Conservation (phyloP, 2,888 invertebrate species). For the Eledone cirrhosa region DNA sequence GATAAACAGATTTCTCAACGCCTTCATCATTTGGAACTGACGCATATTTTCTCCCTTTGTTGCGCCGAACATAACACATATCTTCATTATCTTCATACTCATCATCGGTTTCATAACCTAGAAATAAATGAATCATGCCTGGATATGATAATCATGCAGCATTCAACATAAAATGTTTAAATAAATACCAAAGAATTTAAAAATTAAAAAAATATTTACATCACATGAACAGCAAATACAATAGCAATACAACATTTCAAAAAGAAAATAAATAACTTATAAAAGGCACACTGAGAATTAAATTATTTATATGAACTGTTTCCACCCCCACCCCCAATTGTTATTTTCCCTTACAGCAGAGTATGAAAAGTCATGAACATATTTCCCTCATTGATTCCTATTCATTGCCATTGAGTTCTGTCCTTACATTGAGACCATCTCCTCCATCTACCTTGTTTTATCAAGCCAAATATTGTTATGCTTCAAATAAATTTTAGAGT, state of each 20-base stretch:
- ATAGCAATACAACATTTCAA: conserved; percentile 9
- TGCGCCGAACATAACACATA: conserved; percentile 52
- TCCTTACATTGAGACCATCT: too few relatives aligned
- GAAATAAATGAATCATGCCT: conserved; percentile 53
- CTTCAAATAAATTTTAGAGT: too few relatives aligned
- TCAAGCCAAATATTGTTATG: too few relatives aligned
- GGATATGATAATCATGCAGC: conserved; percentile 36
- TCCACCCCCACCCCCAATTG: too few relatives aligned
- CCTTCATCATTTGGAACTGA: conserved; percentile 59
- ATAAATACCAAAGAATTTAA: background rate
- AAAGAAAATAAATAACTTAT: too few relatives aligned
- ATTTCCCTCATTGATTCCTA: too few relatives aligned
- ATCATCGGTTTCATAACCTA: conserved; percentile 64
- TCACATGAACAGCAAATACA: conserved; percentile 4
- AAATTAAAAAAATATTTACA: conserved; percentile 3
- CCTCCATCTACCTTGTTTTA: too few relatives aligned
- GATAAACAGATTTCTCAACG: conserved; percentile 37
- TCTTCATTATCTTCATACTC: conserved; percentile 54
- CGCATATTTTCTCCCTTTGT: conserved; percentile 60
- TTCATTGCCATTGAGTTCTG: too few relatives aligned
- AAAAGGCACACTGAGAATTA: too few relatives aligned
- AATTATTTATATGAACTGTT: too few relatives aligned
- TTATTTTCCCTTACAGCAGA: too few relatives aligned
- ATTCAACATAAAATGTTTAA: conserved; percentile 24
- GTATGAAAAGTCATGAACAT: too few relatives aligned